Percentiles rank a stretch among this genome's conserved stretches.
These are phyloP conservation scores for Picathartes gymnocephalus DNA, from an alignment of 2,113 vertebrate species.

Conservation along the genomic window DNA sequence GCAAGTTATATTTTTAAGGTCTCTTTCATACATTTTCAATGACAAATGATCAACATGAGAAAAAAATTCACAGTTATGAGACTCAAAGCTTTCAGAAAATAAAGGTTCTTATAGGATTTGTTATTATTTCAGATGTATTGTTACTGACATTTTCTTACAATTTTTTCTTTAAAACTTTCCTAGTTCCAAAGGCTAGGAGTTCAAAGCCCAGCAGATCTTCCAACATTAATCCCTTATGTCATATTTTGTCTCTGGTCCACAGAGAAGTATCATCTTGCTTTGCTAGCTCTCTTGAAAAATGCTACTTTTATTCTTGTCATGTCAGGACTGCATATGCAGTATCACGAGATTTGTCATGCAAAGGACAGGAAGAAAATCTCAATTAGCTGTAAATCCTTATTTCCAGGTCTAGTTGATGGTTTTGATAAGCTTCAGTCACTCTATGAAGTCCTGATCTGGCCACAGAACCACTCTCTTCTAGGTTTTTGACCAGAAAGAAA, in stretches of 20 bases:
- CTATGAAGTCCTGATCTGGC: not conserved
- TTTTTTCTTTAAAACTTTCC: not conserved
- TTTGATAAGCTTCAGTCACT: not conserved
- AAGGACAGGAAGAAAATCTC: not conserved
- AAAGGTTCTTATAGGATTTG: not conserved
- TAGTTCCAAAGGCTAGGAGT: not conserved
- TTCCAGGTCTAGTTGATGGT: not conserved
- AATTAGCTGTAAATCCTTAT: not conserved
- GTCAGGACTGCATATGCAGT: not conserved
- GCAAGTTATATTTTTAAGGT: not conserved
- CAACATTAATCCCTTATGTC: not conserved
- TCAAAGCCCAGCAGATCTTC: not conserved
- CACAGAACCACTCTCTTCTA: not conserved
- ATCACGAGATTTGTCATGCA: not conserved
- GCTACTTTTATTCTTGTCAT: not conserved
- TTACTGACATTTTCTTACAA: not conserved
- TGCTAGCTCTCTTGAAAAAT: not conserved
- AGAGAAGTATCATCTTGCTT: not conserved
- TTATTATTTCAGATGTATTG: not conserved
- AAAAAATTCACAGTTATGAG: not conserved
- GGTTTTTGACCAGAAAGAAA: not conserved
- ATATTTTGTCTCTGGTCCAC: not conserved
- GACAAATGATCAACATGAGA: not conserved
- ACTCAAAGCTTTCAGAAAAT: not conserved
- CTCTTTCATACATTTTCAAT: slow-evolving; percentile 12